Evolutionary conservation across 2,888 invertebrate species (phyloP).

Genomic region (Drosophila neotestacea): DNA sequence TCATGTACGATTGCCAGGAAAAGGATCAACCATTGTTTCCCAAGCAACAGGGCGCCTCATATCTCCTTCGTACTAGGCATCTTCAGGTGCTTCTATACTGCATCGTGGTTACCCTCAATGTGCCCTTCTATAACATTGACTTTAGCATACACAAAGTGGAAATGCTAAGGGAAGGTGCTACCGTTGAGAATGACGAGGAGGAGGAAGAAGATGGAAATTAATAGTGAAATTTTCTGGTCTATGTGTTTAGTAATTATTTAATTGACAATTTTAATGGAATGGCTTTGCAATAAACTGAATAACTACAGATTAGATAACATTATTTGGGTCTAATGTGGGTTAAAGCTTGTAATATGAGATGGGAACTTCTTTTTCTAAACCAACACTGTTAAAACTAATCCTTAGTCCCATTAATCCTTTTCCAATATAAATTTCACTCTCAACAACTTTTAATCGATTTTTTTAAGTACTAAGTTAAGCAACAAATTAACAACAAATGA

Average conservation of each 20-base stretch:
- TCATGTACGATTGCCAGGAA: slow-evolving; percentile 89
- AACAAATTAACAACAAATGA: slow-evolving; percentile 56
- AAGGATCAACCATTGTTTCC: slow-evolving; percentile 88
- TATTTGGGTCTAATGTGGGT: not conserved
- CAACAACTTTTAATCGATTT: slow-evolving; percentile 44
- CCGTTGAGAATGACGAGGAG: slow-evolving; percentile 66
- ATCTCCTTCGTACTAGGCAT: slow-evolving; percentile 87
- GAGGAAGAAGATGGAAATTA: slow-evolving; percentile 43
- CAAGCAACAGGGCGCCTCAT: slow-evolving; percentile 87
- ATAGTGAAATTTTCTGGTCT: not conserved
- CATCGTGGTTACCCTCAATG: slow-evolving; percentile 87
- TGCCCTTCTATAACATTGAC: slow-evolving; percentile 86
- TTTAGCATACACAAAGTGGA: slow-evolving; percentile 86
- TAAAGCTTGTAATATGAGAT: no score
- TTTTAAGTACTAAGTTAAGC: slow-evolving; percentile 53
- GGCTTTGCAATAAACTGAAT: slow-evolving; percentile 33
- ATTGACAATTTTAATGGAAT: slow-evolving; percentile 23
- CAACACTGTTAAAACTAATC: not conserved
- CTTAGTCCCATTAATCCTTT: not conserved
- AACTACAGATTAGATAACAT: slow-evolving; percentile 1
- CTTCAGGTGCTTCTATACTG: slow-evolving; percentile 88
- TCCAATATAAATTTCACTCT: not conserved
- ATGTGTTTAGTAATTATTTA: slow-evolving; percentile 20
- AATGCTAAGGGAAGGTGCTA: slow-evolving; percentile 66
- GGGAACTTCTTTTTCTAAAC: no score